phyloP scores from a whole-genome alignment of 2,888 invertebrate species.

The Neoitamus cyanurus region DNA sequence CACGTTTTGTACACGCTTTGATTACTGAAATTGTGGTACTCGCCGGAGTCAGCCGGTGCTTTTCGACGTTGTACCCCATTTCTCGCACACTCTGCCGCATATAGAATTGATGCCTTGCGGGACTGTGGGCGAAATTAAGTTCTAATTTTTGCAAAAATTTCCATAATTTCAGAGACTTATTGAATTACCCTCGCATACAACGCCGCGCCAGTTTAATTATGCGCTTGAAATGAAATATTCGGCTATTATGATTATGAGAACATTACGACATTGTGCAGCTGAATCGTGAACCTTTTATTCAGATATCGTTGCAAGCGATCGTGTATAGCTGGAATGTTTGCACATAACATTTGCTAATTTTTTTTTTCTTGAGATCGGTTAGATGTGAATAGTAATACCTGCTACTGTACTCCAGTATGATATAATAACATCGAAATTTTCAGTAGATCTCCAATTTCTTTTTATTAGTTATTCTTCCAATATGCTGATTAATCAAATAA shows the following conservation, averaged over 20 bases:
- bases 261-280: not conserved
- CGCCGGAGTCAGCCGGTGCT: not conserved
- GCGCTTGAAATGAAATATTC: not conserved
- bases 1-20: slow-evolving; percentile 43
- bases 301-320: not conserved
- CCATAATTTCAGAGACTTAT: slow-evolving; percentile 17
- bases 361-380: too few species aligned
- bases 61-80: not conserved
- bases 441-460: too few species aligned
- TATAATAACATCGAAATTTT: too few species aligned
- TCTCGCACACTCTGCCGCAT: not conserved
- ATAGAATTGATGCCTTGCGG: not conserved
- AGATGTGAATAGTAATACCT: too few species aligned
- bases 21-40: not conserved
- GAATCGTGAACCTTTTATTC: not conserved
- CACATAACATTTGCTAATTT: too few species aligned
- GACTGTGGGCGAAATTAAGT: slow-evolving; percentile 26
- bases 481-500: too few species aligned
- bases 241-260: not conserved
- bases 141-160: slow-evolving; percentile 11
- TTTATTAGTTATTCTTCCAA: too few species aligned
- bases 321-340: too few species aligned
- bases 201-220: not conserved
- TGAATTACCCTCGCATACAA: not conserved
- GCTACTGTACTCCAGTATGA: too few species aligned